Conservation (phyloP, 1,140 invertebrate species). For the Teleopsis dalmanni region DNA sequence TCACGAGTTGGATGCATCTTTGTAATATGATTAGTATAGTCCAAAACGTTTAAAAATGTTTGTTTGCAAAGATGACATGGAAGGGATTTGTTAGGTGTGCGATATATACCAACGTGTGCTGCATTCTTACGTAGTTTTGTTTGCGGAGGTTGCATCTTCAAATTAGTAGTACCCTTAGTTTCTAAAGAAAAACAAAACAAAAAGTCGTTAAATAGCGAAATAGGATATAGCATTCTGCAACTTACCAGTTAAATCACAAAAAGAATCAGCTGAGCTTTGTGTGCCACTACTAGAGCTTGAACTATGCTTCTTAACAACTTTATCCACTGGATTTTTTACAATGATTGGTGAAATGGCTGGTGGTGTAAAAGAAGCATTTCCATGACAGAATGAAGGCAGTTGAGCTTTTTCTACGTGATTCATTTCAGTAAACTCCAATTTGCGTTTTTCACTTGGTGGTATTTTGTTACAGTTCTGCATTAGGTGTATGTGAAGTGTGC, state of each 20-base stretch:
- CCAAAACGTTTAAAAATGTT: conserved; percentile 33
- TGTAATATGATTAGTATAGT: conserved; percentile 32
- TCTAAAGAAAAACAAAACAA: neutral
- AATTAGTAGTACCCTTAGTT: neutral
- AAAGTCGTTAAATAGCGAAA: neutral
- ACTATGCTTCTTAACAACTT: too few species aligned
- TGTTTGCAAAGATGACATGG: conserved; percentile 32
- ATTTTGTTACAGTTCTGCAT: conserved; percentile 37
- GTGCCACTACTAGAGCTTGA: neutral
- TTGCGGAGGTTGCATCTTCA: conserved; percentile 19
- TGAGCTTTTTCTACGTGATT: conserved; percentile 34
- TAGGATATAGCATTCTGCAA: neutral
- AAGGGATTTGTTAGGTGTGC: conserved; percentile 32
- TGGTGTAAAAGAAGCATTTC: neutral
- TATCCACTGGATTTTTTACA: too few species aligned
- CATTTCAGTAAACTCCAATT: conserved; percentile 30
- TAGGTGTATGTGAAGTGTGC: conserved; percentile 33
- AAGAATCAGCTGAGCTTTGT: conserved; percentile 4
- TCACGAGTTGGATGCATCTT: conserved; percentile 19
- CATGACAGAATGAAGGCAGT: conserved; percentile 18
- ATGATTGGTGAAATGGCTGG: too few species aligned
- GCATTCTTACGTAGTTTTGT: conserved; percentile 19
- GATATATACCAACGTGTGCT: conserved; percentile 29
- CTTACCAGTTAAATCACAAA: conserved; percentile 6
- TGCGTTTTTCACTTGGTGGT: conserved; percentile 32